A percentile compares a stretch with the other conserved stretches of the same genome.
Evolutionary conservation across 2,797 vertebrate genomes (phyloP).

Genomic region (Podargus strigoides): DNA sequence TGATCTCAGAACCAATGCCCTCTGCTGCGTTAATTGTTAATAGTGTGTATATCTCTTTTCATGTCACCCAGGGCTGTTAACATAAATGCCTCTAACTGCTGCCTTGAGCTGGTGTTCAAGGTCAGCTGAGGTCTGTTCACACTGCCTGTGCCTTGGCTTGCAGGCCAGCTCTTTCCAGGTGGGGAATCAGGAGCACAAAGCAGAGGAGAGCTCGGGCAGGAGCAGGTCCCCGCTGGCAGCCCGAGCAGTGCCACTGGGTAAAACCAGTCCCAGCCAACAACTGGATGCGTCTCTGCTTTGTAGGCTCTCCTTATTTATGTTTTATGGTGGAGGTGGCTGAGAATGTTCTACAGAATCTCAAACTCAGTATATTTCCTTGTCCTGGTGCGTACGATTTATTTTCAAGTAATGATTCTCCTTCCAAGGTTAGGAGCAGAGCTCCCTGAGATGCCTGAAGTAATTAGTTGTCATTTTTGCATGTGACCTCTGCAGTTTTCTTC

Average conservation of each 20-base stretch:
- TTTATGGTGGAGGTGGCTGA: background rate
- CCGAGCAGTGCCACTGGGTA: background rate
- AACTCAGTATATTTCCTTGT: background rate
- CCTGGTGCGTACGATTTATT: background rate
- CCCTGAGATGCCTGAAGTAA: background rate
- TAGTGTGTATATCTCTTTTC: background rate
- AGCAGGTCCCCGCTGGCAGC: background rate
- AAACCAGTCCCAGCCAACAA: background rate
- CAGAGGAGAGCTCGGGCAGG: background rate
- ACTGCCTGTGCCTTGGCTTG: background rate
- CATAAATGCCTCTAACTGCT: background rate
- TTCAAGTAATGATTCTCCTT: background rate
- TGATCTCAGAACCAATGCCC: background rate
- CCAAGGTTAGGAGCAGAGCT: background rate
- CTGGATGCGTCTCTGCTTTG: rapidly evolving
- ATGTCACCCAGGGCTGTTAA: background rate
- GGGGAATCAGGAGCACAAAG: background rate
- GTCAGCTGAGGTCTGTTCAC: background rate
- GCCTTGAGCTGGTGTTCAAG: background rate
- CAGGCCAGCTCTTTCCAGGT: constrained; percentile 6
- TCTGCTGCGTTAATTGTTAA: background rate
- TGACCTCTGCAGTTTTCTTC: background rate
- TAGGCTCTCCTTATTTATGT: background rate
- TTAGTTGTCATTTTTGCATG: background rate
- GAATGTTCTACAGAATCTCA: background rate